Percentiles rank a stretch among this genome's conserved stretches.
phyloP scores from a whole-genome alignment of 2,888 invertebrate species.

The Teleiodes luculella region DNA sequence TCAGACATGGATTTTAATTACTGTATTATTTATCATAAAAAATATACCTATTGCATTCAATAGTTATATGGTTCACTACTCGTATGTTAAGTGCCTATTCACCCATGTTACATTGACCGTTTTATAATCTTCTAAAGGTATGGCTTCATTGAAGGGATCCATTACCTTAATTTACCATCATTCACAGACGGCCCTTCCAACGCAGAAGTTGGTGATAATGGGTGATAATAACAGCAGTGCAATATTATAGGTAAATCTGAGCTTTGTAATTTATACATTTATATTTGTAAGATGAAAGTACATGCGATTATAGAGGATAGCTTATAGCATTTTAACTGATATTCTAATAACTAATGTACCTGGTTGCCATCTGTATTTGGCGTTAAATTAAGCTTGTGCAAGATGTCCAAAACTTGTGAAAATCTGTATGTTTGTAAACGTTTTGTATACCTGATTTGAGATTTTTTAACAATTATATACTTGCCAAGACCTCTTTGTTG shows the following conservation, averaged over 20 bases:
- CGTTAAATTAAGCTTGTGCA: slow-evolving; percentile 40
- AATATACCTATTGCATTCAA: too few species aligned
- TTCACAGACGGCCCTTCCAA: background rate
- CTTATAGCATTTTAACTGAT: slow-evolving; percentile 37
- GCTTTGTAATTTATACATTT: slow-evolving; percentile 43
- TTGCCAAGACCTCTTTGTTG: slow-evolving; percentile 25
- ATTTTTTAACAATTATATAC: slow-evolving; percentile 22
- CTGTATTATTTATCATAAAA: too few species aligned
- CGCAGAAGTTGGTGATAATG: too few species aligned
- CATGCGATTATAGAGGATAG: slow-evolving; percentile 31
- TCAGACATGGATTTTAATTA: too few species aligned
- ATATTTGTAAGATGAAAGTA: slow-evolving; percentile 36
- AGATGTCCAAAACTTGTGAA: slow-evolving; percentile 34
- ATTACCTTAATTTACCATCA: background rate
- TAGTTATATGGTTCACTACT: too few species aligned
- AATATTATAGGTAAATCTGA: slow-evolving; percentile 28
- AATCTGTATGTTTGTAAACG: slow-evolving; percentile 25
- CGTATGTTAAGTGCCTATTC: too few species aligned
- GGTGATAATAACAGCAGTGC: slow-evolving; percentile 24
- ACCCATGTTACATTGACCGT: too few species aligned
- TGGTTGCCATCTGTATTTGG: slow-evolving; percentile 43
- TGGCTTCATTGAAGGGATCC: too few species aligned
- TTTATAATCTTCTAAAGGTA: too few species aligned
- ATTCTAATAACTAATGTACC: slow-evolving; percentile 47
- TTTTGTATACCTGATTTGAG: slow-evolving; percentile 26